Conservation (phyloP, 1,140 invertebrate species). For the Paraescarpia echinospica region DNA sequence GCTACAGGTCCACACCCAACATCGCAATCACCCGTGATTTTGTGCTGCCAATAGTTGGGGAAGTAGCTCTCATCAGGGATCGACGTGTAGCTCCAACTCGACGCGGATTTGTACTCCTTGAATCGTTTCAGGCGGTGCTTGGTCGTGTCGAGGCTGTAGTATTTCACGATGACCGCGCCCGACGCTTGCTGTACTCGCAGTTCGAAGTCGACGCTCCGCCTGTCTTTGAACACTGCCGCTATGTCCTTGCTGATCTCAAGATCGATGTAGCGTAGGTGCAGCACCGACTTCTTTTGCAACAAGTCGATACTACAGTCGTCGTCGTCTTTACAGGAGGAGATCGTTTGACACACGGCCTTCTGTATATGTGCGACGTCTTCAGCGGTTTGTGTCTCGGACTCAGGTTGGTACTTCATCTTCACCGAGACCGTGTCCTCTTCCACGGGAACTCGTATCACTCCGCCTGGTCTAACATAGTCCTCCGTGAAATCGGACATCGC, state of each 20-base stretch:
- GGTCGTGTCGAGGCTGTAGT: neutral
- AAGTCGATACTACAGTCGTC: neutral
- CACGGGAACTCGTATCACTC: neutral
- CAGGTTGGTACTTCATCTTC: neutral
- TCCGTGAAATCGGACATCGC: neutral
- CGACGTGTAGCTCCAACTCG: slow-evolving; percentile 14
- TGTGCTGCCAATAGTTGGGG: slow-evolving; percentile 31
- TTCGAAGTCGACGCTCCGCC: neutral
- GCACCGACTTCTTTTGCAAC: neutral
- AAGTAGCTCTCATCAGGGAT: slow-evolving; percentile 25
- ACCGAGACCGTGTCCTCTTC: neutral
- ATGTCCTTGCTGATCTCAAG: neutral
- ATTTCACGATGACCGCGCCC: neutral
- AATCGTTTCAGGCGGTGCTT: slow-evolving; percentile 24
- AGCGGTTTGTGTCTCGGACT: neutral
- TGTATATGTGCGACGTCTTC: neutral
- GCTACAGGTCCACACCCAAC: slow-evolving; percentile 35
- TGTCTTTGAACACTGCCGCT: neutral
- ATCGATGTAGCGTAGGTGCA: neutral
- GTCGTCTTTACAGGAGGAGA: neutral
- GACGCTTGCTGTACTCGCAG: neutral
- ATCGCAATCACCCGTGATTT: slow-evolving; percentile 9
- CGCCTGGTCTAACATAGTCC: neutral
- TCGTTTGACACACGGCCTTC: neutral
- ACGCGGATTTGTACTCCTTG: neutral